Evolutionary conservation across 2,797 vertebrate species (phyloP).

Genomic region (Catamblyrhynchus diadema): DNA sequence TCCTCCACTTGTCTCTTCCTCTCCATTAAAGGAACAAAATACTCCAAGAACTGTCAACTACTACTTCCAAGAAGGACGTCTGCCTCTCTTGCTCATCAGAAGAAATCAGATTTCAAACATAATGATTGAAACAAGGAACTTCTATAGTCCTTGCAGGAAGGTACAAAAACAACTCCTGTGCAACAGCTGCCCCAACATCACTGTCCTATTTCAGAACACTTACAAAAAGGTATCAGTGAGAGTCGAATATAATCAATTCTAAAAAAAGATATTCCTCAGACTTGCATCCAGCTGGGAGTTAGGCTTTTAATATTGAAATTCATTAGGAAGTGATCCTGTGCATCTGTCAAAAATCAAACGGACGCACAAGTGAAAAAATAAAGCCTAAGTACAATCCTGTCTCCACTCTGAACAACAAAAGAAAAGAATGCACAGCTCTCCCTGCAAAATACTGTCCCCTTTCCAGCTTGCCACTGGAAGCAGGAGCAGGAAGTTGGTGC

Average conservation of each 20-base stretch:
- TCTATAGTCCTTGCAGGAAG: neutral
- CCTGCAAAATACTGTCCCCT: neutral
- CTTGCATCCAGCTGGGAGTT: neutral
- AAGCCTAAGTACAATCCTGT: neutral
- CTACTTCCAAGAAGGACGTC: neutral
- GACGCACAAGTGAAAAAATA: neutral
- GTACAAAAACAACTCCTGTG: neutral
- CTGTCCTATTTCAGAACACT: neutral
- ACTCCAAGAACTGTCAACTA: neutral
- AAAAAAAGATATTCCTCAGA: neutral
- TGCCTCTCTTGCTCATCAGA: neutral
- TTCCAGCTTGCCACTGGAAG: neutral
- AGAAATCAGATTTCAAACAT: neutral
- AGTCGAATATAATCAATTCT: neutral
- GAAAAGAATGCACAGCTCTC: neutral
- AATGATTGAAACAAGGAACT: neutral
- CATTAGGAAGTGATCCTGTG: neutral
- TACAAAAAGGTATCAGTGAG: neutral
- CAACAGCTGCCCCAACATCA: neutral
- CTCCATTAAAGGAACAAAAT: neutral
- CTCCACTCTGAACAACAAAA: neutral
- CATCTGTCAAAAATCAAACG: neutral
- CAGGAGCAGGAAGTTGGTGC: fast-evolving
- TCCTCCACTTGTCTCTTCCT: neutral
- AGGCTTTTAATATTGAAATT: neutral